These are phyloP conservation scores for Dryas iulia DNA, from an alignment of 1,140 invertebrate species.

Conservation along the genomic window DNA sequence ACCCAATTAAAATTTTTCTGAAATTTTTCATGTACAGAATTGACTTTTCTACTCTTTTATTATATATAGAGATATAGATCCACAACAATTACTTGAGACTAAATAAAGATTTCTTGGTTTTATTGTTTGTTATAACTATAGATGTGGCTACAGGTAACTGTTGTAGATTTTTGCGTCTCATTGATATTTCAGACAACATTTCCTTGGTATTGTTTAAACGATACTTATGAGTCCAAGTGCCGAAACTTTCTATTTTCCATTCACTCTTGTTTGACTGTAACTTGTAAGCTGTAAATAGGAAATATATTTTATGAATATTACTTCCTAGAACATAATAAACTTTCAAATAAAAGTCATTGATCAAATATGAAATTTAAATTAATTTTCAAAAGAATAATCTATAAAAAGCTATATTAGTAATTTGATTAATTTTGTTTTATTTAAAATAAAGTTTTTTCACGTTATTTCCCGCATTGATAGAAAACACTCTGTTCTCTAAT, in stretches of 20 bases:
- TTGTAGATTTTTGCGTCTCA: slow-evolving; percentile 49
- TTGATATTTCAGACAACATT: slow-evolving; percentile 30
- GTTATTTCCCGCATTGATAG: too few relatives aligned
- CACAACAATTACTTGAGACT: slow-evolving; percentile 33
- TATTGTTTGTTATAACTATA: slow-evolving; percentile 38
- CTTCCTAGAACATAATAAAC: not conserved
- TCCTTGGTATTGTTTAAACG: slow-evolving; percentile 38
- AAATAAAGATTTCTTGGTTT: slow-evolving; percentile 37
- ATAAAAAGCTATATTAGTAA: not conserved
- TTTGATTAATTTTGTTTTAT: too few relatives aligned
- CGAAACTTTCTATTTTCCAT: slow-evolving; percentile 45
- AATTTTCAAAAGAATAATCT: not conserved
- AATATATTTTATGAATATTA: not conserved
- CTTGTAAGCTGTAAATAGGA: slow-evolving; percentile 47
- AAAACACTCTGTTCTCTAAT: too few relatives aligned
- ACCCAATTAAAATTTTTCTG: too few relatives aligned
- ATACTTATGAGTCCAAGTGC: slow-evolving; percentile 35
- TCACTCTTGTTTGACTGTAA: slow-evolving; percentile 29
- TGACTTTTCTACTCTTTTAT: too few relatives aligned
- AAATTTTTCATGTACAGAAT: too few relatives aligned
- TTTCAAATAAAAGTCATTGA: too few relatives aligned
- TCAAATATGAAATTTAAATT: too few relatives aligned
- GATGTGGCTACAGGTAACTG: slow-evolving; percentile 39
- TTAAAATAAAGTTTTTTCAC: too few relatives aligned
- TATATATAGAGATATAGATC: too few relatives aligned